Evolutionary conservation across 1,140 invertebrate species (phyloP).

Genomic region (Drosophila grimshawi): DNA sequence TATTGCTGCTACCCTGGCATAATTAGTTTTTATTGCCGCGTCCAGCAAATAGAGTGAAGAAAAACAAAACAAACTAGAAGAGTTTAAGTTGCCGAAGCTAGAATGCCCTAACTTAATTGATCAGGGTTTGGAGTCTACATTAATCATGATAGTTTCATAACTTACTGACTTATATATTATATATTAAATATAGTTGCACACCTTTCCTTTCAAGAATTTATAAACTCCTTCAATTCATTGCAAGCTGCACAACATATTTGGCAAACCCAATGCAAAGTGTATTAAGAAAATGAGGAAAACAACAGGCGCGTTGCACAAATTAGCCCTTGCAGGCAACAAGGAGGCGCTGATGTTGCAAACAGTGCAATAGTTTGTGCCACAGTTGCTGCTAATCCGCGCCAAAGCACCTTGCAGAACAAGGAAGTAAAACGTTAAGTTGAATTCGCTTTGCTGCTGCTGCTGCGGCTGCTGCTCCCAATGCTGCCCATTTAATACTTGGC

Average conservation of each 20-base stretch:
- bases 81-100: background rate
- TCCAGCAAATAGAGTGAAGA: slow-evolving; percentile 58
- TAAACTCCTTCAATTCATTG: background rate
- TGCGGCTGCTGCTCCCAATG: slow-evolving; percentile 1
- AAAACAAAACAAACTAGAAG: slow-evolving; percentile 25
- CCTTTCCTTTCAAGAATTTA: background rate
- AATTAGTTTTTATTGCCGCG: slow-evolving; percentile 76
- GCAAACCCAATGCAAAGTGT: background rate
- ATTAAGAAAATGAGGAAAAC: background rate
- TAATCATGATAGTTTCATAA: too few species aligned
- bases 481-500: slow-evolving; percentile 79
- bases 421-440: slow-evolving; percentile 69
- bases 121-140: too few species aligned
- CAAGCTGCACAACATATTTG: background rate
- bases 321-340: slow-evolving; percentile 74
- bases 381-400: slow-evolving; percentile 63
- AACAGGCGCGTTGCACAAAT: slow-evolving; percentile 65
- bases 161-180: background rate
- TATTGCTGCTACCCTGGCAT: slow-evolving; percentile 43
- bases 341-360: slow-evolving; percentile 29
- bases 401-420: slow-evolving; percentile 75
- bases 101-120: background rate
- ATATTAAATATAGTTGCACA: background rate
- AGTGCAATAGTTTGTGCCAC: slow-evolving; percentile 11
- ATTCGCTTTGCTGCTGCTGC: background rate